Base-by-base conservation (phyloP, 2,888 invertebrate species). In the Hipparchia semele region DNA sequence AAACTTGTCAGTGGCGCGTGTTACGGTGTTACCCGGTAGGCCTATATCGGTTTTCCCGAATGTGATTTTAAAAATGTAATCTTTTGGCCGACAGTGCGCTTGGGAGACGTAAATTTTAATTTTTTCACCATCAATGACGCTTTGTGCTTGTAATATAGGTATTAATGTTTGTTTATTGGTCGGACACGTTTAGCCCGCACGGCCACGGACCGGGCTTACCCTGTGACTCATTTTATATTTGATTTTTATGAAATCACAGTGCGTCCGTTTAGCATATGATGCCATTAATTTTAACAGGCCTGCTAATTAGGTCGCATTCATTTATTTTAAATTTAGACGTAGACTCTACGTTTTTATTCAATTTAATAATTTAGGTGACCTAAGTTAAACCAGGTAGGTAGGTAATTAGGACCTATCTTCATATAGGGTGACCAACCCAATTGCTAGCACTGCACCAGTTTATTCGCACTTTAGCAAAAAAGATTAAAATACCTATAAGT, bases 31-130 rank as follows among this genome's bases (percentile, higher is more conserved):
- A 83, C 82, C 84, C 86, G 86, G 86, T 94, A 94, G 94, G 94
- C 94, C 94, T 92, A 94, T 89, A 89, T 89, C 82, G 81, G 80
- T 82, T 84, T 84, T 83, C 84, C 81, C 79, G 85, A 87, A 91
- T 89, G 88, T 85, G 90, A 87, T 90, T 92, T 92, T 90, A 90
- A 94, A 93, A 93, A 92, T 91, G 87, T 91, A 92, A 94, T 91
- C 90, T 85, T 81, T 80, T 79, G 79, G 80, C 83, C 80, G 84
- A 92, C 82, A 82, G 85, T 83, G 82, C 91, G 80, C 87, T 83
- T 84, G 93, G 92, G 94, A 92, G 85, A 81, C 80, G 85, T 92
- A 88, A 90, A 91, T 82, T 90, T 89, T 84, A 89, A 87, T 90
- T 88, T 91, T 62, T 91, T 87, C 79, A 84, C 84, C 88, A 90